These are phyloP conservation scores for Isotomurus palustris DNA, from an alignment of 2,888 invertebrate species.

Conservation along the genomic window DNA sequence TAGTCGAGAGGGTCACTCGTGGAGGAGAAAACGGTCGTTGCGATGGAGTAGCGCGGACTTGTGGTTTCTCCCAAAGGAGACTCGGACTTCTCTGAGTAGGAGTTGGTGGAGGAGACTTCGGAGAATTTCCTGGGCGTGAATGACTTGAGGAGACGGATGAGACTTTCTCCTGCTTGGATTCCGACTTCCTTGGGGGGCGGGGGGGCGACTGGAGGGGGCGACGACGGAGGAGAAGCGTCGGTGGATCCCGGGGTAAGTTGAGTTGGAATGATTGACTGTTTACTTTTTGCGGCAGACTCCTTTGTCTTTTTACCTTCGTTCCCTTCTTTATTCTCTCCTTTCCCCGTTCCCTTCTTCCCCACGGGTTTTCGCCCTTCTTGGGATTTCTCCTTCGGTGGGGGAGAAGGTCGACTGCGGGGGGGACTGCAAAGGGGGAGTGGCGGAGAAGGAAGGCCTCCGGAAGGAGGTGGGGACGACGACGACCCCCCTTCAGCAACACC, in stretches of 20 bases:
- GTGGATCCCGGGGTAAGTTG: background rate
- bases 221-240: background rate
- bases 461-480: slow-evolving; percentile 2
- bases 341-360: too few species aligned
- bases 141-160: slow-evolving; percentile 37
- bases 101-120: slow-evolving; percentile 45
- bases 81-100: slow-evolving; percentile 37
- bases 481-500: slow-evolving; percentile 48
- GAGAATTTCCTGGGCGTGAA: slow-evolving; percentile 44
- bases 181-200: slow-evolving; percentile 22
- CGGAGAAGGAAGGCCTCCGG: slow-evolving; percentile 46
- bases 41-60: slow-evolving; percentile 47
- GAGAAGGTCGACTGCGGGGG: slow-evolving; percentile 6
- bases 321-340: too few species aligned
- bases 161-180: slow-evolving; percentile 45
- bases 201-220: background rate
- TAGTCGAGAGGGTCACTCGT: too few species aligned
- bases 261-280: too few species aligned
- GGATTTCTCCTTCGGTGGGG: slow-evolving; percentile 51
- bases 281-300: too few species aligned
- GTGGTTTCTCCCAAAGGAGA: slow-evolving; percentile 40
- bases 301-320: too few species aligned
- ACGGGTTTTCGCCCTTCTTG: slow-evolving; percentile 49
- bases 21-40: slow-evolving; percentile 41
- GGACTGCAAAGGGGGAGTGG: slow-evolving; percentile 19